phyloP scores from a whole-genome alignment of 2,113 vertebrate species.

The Gadus macrocephalus region DNA sequence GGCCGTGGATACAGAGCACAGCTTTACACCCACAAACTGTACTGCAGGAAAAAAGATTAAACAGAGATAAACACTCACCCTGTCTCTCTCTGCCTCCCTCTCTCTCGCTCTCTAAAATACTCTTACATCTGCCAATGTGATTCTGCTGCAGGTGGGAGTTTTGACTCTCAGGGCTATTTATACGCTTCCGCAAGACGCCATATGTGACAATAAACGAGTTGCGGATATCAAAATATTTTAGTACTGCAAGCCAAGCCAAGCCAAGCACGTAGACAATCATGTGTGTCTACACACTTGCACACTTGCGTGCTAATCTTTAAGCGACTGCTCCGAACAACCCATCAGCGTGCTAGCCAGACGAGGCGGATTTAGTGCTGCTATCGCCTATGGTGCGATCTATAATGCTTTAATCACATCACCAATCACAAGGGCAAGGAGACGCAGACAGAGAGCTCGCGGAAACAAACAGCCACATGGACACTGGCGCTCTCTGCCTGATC shows the following conservation, averaged over 20 bases:
- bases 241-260: constrained; percentile 1
- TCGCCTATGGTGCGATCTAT: constrained; percentile 45
- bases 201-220: neutral
- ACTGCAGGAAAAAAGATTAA: too few relatives aligned
- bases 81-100: constrained; percentile 20
- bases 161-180: neutral
- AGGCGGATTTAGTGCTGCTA: constrained; percentile 41
- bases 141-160: constrained; percentile 20
- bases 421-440: constrained; percentile 49
- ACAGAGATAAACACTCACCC: too few relatives aligned
- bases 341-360: constrained; percentile 24
- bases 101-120: constrained; percentile 54
- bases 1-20: constrained; percentile 31
- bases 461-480: constrained; percentile 13
- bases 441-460: constrained; percentile 24
- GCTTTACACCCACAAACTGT: too few relatives aligned
- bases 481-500: neutral
- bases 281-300: neutral
- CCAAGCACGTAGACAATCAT: neutral
- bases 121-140: constrained; percentile 35
- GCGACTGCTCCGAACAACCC: constrained; percentile 55
- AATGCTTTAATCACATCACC: constrained; percentile 54
- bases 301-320: constrained; percentile 43
- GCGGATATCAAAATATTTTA: constrained; percentile 25
- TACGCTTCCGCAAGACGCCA: too few relatives aligned